These are phyloP conservation scores for Hemiscyllium ocellatum DNA, from an alignment of 2,113 vertebrate species.

Conservation along the genomic window DNA sequence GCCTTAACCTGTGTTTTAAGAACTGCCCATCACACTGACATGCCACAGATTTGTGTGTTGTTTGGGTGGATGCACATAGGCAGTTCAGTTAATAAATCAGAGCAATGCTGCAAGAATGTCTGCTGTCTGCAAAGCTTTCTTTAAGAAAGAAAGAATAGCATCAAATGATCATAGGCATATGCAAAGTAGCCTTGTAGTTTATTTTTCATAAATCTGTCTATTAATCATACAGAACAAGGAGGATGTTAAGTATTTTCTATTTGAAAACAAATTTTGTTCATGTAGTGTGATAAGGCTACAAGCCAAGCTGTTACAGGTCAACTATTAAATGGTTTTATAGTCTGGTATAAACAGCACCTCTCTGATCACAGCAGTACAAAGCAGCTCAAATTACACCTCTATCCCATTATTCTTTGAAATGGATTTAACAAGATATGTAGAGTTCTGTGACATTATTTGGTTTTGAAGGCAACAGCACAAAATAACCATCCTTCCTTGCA, in stretches of 20 bases:
- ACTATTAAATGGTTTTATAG: constrained; percentile 27
- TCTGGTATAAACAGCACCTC: background rate
- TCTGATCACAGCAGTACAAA: constrained; percentile 4
- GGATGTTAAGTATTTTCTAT: background rate
- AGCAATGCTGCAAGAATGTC: constrained; percentile 30
- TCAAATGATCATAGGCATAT: background rate
- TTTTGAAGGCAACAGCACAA: constrained; percentile 30
- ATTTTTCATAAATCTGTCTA: background rate
- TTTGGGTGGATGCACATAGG: constrained; percentile 37
- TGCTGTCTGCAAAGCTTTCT: constrained; percentile 22
- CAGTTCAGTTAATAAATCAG: constrained; percentile 35
- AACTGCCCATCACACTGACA: constrained; percentile 31
- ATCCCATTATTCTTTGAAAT: background rate
- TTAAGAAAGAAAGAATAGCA: constrained; percentile 23
- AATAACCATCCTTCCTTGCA: constrained; percentile 57
- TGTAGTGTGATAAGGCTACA: constrained; percentile 6
- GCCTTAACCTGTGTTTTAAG: constrained; percentile 27
- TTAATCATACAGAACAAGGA: background rate
- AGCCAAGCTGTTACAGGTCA: background rate
- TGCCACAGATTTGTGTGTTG: constrained; percentile 35
- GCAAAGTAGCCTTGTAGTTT: background rate
- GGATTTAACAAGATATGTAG: background rate
- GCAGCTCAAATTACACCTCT: background rate
- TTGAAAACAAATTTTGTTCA: background rate
- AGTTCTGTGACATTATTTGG: constrained; percentile 22